A percentile compares a stretch with the other conserved stretches of the same genome.
These are phyloP conservation scores for Dendrolimus kikuchii DNA, from an alignment of 1,140 invertebrate genomes.

Conservation along the genomic window DNA sequence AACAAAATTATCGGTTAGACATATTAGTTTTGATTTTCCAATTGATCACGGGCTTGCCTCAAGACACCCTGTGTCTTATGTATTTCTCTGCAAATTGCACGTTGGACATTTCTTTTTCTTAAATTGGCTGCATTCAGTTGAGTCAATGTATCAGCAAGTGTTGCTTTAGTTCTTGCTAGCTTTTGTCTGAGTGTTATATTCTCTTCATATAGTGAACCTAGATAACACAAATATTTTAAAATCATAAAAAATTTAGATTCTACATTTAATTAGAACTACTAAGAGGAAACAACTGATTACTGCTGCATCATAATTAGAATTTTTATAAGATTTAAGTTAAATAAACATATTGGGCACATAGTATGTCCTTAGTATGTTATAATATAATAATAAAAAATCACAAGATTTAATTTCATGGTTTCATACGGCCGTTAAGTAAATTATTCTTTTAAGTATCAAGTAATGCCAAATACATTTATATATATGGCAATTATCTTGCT, in stretches of 20 bases:
- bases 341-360: background rate
- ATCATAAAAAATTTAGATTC: too few relatives aligned
- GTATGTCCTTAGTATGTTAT: slow-evolving; percentile 4
- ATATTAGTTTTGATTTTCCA: slow-evolving; percentile 37
- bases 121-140: slow-evolving; percentile 74
- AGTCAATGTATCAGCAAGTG: slow-evolving; percentile 73
- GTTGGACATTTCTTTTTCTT: slow-evolving; percentile 74
- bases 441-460: too few relatives aligned
- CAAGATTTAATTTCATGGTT: too few relatives aligned
- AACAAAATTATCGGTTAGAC: background rate
- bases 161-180: slow-evolving; percentile 71
- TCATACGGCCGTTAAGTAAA: too few relatives aligned
- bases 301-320: background rate
- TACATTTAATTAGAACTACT: too few relatives aligned
- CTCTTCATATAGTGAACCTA: slow-evolving; percentile 72
- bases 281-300: too few relatives aligned
- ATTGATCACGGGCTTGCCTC: slow-evolving; percentile 68
- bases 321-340: background rate
- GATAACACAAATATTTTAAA: slow-evolving; percentile 1
- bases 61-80: slow-evolving; percentile 77
- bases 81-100: slow-evolving; percentile 76
- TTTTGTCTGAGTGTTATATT: slow-evolving; percentile 73
- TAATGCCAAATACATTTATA: too few relatives aligned
- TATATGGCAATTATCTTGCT: too few relatives aligned
- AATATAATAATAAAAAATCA: background rate